Conservation (phyloP, 2,113 vertebrate species). For the Arizona elegans region DNA sequence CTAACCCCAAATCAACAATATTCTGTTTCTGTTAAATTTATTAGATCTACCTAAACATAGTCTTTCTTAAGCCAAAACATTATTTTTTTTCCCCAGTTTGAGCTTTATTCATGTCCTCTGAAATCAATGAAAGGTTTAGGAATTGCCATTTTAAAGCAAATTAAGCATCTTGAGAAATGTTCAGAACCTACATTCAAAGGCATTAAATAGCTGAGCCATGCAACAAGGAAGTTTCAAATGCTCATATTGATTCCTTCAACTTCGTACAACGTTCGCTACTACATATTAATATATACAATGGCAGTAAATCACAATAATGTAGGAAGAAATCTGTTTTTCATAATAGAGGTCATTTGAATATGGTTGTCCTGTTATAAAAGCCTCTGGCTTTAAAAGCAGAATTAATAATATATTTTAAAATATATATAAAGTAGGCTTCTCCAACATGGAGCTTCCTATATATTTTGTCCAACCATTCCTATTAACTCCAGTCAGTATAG, state of each 20-base stretch:
- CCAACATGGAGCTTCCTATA: background rate
- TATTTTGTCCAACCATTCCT: background rate
- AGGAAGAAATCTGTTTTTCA: background rate
- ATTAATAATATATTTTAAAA: background rate
- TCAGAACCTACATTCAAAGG: background rate
- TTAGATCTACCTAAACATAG: conserved; percentile 24
- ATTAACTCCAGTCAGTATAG: background rate
- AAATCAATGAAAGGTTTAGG: conserved; percentile 19
- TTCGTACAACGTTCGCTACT: background rate
- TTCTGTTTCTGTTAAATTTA: background rate
- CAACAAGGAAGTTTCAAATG: conserved; percentile 1
- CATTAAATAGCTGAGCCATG: background rate
- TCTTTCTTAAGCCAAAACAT: background rate
- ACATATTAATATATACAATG: background rate
- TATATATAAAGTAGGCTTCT: background rate
- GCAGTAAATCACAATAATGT: conserved; percentile 12
- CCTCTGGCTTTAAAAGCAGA: background rate
- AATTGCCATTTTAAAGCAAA: conserved; percentile 9
- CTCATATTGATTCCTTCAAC: background rate
- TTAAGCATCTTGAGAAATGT: conserved; percentile 1
- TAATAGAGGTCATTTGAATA: background rate
- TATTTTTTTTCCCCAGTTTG: background rate
- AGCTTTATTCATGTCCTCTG: conserved; percentile 6
- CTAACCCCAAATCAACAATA: conserved; percentile 16
- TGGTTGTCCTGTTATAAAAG: background rate